Percentiles rank a stretch among this genome's conserved stretches.
Evolutionary conservation across 2,888 invertebrate species (phyloP).

Genomic region (Laothoe populi): DNA sequence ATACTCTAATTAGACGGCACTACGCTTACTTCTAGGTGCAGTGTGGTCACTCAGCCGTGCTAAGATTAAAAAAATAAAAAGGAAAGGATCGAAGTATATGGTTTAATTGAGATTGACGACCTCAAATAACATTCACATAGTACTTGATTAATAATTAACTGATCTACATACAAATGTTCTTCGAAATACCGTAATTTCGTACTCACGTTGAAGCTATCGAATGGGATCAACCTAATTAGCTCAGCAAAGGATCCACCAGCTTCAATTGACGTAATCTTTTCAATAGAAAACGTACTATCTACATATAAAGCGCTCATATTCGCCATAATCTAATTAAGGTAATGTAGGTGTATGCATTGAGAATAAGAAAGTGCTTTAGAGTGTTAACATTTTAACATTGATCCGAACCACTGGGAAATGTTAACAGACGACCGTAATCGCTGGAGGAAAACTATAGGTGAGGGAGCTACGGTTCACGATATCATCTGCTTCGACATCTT

Average conservation of each 20-base stretch:
- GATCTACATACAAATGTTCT: constrained; percentile 1
- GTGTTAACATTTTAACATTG: background rate
- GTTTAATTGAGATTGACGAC: background rate
- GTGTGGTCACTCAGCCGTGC: too few species aligned
- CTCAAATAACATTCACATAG: constrained; percentile 4
- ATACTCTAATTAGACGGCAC: too few species aligned
- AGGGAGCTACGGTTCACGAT: too few species aligned
- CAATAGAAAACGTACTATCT: background rate
- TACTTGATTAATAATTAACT: background rate
- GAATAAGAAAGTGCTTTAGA: background rate
- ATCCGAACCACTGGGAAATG: too few species aligned
- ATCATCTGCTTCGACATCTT: too few species aligned
- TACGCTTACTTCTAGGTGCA: too few species aligned
- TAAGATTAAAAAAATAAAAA: too few species aligned
- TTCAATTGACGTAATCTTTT: background rate
- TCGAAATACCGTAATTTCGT: background rate
- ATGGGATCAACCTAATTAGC: constrained; percentile 11
- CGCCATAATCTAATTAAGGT: background rate
- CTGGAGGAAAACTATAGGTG: too few species aligned
- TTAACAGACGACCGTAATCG: too few species aligned
- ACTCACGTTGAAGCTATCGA: constrained; percentile 1
- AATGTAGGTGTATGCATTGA: background rate
- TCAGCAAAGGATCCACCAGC: constrained; percentile 2
- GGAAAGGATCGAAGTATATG: too few species aligned
- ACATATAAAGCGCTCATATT: background rate